These are phyloP conservation scores for Adela reaumurella DNA, from an alignment of 2,888 invertebrate species.

Conservation along the genomic window DNA sequence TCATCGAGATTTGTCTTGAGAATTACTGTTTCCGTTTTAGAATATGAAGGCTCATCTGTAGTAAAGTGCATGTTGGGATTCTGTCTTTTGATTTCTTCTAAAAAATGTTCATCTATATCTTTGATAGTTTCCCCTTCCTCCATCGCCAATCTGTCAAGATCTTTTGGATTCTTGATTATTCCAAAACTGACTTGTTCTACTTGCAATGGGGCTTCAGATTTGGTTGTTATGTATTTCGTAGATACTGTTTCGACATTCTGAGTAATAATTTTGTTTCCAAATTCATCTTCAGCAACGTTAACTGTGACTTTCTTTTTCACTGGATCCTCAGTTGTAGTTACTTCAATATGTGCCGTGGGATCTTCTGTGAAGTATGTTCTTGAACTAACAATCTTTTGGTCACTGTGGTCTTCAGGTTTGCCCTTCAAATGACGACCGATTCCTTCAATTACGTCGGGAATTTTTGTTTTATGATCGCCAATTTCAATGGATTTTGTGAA, in stretches of 20 bases:
- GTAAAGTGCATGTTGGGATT: constrained; percentile 49
- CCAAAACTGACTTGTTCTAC: constrained; percentile 48
- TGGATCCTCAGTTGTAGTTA: constrained; percentile 48
- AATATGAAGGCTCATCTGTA: constrained; percentile 41
- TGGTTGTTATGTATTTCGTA: constrained; percentile 37
- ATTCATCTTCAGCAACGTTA: constrained; percentile 47
- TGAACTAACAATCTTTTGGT: constrained; percentile 8
- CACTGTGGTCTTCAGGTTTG: constrained; percentile 28
- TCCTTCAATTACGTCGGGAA: constrained; percentile 45
- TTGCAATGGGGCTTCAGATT: constrained; percentile 42
- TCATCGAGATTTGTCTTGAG: constrained; percentile 48
- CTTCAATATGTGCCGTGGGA: constrained; percentile 29
- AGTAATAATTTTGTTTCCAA: constrained; percentile 46
- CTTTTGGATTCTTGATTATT: constrained; percentile 33
- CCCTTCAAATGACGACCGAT: constrained; percentile 22
- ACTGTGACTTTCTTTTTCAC: constrained; percentile 49
- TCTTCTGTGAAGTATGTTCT: constrained; percentile 44
- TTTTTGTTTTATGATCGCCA: constrained; percentile 35
- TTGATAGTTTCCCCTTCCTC: constrained; percentile 40
- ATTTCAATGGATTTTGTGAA: constrained; percentile 53
- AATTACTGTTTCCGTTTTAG: constrained; percentile 51
- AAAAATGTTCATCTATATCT: constrained; percentile 36
- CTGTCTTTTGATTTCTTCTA: constrained; percentile 42
- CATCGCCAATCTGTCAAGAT: constrained; percentile 33
- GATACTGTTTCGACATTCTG: constrained; percentile 46